Conservation (phyloP, 2,797 vertebrate species). For the Thalassophryne amazonica region DNA sequence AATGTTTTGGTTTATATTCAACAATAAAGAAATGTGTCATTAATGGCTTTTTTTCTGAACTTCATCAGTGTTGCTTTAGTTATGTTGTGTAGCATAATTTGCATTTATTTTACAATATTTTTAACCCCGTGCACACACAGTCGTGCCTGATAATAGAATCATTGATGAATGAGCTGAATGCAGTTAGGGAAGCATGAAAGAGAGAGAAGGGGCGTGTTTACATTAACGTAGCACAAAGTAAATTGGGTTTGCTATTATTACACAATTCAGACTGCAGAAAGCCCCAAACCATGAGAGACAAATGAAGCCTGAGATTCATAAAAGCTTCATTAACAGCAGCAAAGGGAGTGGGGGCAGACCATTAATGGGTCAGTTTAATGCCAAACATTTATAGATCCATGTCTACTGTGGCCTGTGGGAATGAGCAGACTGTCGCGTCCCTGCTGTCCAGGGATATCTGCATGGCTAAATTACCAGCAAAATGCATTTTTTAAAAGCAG, state of each 20-base stretch:
- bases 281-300: conserved; percentile 74
- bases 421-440: conserved; percentile 45
- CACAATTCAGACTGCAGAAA: conserved; percentile 71
- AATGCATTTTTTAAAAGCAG: conserved; percentile 36
- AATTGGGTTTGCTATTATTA: conserved; percentile 79
- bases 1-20: conserved; percentile 53
- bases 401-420: conserved; percentile 60
- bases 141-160: conserved; percentile 70
- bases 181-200: conserved; percentile 71
- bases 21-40: conserved; percentile 43
- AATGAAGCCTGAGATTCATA: conserved; percentile 77
- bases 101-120: conserved; percentile 47
- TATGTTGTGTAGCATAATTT: conserved; percentile 52
- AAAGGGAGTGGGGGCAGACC: conserved; percentile 62
- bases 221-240: conserved; percentile 78
- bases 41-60: conserved; percentile 48
- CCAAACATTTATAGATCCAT: conserved; percentile 67
- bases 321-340: conserved; percentile 72
- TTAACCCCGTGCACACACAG: conserved; percentile 4
- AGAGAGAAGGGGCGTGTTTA: conserved; percentile 68
- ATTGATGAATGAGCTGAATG: conserved; percentile 73
- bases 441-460: conserved; percentile 47
- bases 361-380: conserved; percentile 67
- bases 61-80: conserved; percentile 50
- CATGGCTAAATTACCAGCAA: conserved; percentile 48